Evolutionary conservation across 2,888 invertebrate species (phyloP).

Genomic region (Orchesella flavescens): DNA sequence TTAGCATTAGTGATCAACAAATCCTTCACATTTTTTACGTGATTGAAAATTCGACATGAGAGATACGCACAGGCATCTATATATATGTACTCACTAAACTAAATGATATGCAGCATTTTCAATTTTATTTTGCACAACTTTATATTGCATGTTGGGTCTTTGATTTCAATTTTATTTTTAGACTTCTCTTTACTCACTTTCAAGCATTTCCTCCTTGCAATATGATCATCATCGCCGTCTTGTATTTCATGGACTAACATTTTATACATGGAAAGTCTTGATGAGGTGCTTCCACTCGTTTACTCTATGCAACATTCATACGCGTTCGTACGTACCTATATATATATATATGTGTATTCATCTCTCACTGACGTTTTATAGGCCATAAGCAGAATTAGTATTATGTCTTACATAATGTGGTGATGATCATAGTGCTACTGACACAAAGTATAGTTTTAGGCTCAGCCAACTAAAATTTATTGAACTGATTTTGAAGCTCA

Average conservation of each 20-base stretch:
- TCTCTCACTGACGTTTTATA: not conserved
- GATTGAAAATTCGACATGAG: slow-evolving; percentile 14
- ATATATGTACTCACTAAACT: not conserved
- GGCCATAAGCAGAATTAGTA: not conserved
- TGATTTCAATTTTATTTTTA: slow-evolving; percentile 49
- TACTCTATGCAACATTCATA: too few relatives aligned
- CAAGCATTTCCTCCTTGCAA: slow-evolving; percentile 51
- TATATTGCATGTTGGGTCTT: slow-evolving; percentile 25
- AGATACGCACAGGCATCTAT: not conserved
- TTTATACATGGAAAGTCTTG: slow-evolving; percentile 10
- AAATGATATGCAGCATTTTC: slow-evolving; percentile 12
- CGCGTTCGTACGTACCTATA: not conserved
- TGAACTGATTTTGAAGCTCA: slow-evolving; percentile 42
- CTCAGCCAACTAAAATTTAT: slow-evolving; percentile 26
- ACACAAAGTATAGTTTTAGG: not conserved
- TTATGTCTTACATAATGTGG: not conserved
- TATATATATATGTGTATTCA: not conserved
- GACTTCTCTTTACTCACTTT: slow-evolving; percentile 38
- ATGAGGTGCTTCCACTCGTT: slow-evolving; percentile 9
- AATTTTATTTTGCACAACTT: slow-evolving; percentile 15
- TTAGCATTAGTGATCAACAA: not conserved
- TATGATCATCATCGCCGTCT: slow-evolving; percentile 46
- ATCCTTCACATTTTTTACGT: slow-evolving; percentile 10
- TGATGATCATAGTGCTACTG: not conserved
- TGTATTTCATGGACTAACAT: slow-evolving; percentile 44